These are phyloP conservation scores for Athalia circularis DNA, from an alignment of 2,888 invertebrate species.

Conservation along the genomic window DNA sequence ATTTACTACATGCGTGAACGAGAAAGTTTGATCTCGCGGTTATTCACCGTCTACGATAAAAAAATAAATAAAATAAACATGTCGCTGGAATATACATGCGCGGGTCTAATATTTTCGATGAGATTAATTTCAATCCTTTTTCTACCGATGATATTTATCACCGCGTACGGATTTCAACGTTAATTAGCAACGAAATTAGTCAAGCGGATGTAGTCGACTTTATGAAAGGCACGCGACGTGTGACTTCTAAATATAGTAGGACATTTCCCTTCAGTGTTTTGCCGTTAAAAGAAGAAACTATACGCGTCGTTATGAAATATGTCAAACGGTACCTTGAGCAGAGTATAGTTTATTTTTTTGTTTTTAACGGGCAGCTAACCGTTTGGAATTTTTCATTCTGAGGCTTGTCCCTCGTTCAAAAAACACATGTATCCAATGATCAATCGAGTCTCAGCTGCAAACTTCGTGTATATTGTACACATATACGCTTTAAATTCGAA, in stretches of 20 bases:
- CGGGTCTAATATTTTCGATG: not conserved
- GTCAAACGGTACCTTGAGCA: conserved; percentile 15
- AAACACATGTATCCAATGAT: not conserved
- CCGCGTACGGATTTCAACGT: too few species aligned
- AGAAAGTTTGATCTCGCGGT: conserved; percentile 22
- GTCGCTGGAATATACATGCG: not conserved
- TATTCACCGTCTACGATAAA: conserved; percentile 1
- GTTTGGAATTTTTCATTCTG: conserved; percentile 6
- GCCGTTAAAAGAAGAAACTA: not conserved
- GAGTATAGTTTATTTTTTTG: too few species aligned
- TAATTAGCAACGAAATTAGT: too few species aligned
- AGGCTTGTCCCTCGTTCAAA: not conserved
- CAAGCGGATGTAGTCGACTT: too few species aligned
- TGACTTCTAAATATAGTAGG: too few species aligned
- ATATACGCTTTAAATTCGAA: too few species aligned
- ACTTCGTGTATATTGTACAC: too few species aligned
- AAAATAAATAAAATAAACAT: not conserved
- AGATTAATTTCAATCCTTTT: not conserved
- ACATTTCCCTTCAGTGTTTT: too few species aligned
- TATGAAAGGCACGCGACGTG: too few species aligned
- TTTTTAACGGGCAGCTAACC: conserved; percentile 14
- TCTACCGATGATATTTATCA: too few species aligned
- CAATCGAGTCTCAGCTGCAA: not conserved
- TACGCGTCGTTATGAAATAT: not conserved
- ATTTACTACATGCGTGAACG: not conserved